Base-by-base conservation (phyloP, 2,888 invertebrate species). In the Schizaphis graminum region DNA sequence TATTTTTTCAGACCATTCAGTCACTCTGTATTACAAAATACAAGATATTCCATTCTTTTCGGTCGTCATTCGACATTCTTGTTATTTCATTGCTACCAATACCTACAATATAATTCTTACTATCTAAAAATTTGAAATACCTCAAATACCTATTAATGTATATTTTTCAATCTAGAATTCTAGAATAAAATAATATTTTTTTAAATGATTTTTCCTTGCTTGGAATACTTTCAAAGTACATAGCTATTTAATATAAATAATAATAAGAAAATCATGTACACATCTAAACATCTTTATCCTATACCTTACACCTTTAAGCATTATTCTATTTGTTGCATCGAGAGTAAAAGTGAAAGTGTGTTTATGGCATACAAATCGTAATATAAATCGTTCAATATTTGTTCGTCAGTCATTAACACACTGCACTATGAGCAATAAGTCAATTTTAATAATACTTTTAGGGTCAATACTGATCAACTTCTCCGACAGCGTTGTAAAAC, bases 401-500 rank as follows among this genome's bases (percentile, higher is more conserved):
- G 7, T 21, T 90, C 7, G 28, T 16, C 53, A 88, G 35, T 90
- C 61, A 90, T 21, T 47, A 49, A 26, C 49, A 24, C 35, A 11
- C 56, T 26, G 47, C 91, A 67, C 92, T 87, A 87, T 92, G 87
- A 61, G 26, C n/a, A 61, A 47, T 35, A 92, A 49, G 61, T 92
- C 49, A 41, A 41, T 91, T 84, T 8, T 57, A 10, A 26, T 84
- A 84, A 13, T 91, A 41, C 16, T 91, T 4, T 91, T 91, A 28
- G 53, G 56, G 49, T 77, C 35, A 77, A 26, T 56, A 53, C 26
- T 84, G 16, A 49, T 91, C 41, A 11, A 91, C 35, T 53, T 84
- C 56, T 53, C 89, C 98, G 98, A 28, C 47, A 21, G 97, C 95
- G 96, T 97, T 84, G 96, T 97, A 91, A 97, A 97, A 95, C 96